Percentiles rank a stretch among this genome's conserved stretches.
phyloP scores from a whole-genome alignment of 2,888 invertebrate species.

The Euproctis similis region DNA sequence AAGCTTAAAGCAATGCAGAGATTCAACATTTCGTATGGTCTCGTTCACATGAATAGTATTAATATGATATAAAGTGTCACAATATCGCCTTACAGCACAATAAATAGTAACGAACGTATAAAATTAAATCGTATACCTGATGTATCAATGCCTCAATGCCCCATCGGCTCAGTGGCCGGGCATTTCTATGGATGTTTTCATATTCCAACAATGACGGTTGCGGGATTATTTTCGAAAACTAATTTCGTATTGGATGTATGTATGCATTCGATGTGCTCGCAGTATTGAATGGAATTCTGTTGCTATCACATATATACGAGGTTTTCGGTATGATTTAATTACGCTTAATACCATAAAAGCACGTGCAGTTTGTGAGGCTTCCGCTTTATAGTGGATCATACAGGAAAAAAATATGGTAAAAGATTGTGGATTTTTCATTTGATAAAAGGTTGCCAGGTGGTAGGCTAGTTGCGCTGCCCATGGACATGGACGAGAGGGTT shows the following conservation, averaged over 20 bases:
- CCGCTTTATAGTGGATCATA: too few relatives aligned
- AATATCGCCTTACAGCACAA: constrained; percentile 18
- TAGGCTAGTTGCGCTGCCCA: too few relatives aligned
- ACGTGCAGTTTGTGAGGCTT: too few relatives aligned
- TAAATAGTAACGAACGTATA: constrained; percentile 14
- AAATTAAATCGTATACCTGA: constrained; percentile 18
- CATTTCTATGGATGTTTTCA: constrained; percentile 14
- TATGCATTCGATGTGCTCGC: constrained; percentile 7
- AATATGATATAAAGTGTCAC: constrained; percentile 8
- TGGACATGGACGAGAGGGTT: too few relatives aligned
- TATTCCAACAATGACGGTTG: constrained; percentile 17
- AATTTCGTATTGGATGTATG: constrained; percentile 14
- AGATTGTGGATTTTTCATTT: too few relatives aligned
- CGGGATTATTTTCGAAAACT: constrained; percentile 24
- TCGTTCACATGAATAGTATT: constrained; percentile 16
- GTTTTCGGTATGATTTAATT: constrained; percentile 16
- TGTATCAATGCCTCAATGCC: constrained; percentile 14
- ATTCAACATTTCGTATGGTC: constrained; percentile 8
- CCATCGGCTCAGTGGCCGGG: too few relatives aligned
- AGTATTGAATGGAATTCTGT: constrained; percentile 20
- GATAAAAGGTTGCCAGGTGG: too few relatives aligned
- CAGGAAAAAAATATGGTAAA: too few relatives aligned
- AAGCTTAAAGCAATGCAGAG: constrained; percentile 11
- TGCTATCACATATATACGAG: constrained; percentile 18
- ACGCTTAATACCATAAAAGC: constrained; percentile 17